Conservation (phyloP, 2,113 vertebrate species). For the Dasypus novemcinctus region DNA sequence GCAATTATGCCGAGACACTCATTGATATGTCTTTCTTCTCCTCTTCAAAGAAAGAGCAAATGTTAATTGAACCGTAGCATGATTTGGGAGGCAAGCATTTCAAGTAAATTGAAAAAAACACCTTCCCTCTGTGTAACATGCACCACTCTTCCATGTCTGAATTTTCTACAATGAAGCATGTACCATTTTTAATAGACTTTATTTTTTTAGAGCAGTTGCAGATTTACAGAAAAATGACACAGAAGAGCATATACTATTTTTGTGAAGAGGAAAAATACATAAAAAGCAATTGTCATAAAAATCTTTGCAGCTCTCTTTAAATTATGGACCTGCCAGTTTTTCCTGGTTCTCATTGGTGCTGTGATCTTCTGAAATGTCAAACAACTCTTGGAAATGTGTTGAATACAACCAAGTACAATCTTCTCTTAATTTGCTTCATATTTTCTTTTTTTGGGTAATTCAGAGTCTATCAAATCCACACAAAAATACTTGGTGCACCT, state of each 20-base stretch:
- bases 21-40: background rate
- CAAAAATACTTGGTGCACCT: background rate
- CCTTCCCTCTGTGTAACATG: background rate
- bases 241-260: background rate
- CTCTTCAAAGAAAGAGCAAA: slow-evolving; percentile 33
- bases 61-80: background rate
- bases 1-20: background rate
- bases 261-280: background rate
- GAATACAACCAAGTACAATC: background rate
- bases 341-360: background rate
- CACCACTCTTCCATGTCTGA: background rate
- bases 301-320: background rate
- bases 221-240: too few relatives aligned
- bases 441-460: background rate
- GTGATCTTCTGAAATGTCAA: background rate
- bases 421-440: background rate
- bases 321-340: background rate
- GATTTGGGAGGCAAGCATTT: background rate
- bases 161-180: background rate
- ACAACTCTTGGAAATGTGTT: background rate
- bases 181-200: too few relatives aligned
- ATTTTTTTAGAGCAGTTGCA: too few relatives aligned
- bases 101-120: background rate
- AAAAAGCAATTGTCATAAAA: background rate
- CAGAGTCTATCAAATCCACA: background rate